These are phyloP conservation scores for Naso thynnoides DNA, from an alignment of 2,797 vertebrate species.

Conservation along the genomic window DNA sequence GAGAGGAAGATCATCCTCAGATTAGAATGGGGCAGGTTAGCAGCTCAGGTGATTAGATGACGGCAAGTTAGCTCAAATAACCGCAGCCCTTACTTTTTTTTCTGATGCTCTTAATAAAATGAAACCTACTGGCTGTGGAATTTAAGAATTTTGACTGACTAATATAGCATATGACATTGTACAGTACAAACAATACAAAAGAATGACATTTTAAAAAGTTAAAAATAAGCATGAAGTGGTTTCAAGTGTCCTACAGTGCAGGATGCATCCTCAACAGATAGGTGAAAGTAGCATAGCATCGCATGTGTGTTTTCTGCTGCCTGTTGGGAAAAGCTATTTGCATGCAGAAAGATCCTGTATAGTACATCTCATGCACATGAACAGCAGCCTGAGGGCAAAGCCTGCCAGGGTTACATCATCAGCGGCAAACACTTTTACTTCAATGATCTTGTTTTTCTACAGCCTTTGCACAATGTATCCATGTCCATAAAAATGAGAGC, in stretches of 20 bases:
- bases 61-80: conserved; percentile 19
- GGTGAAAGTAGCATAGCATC: not conserved
- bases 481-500: conserved; percentile 9
- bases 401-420: conserved; percentile 15
- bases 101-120: not conserved
- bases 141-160: not conserved
- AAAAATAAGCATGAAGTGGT: not conserved
- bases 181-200: not conserved
- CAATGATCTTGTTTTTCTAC: conserved; percentile 20
- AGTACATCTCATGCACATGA: conserved; percentile 17
- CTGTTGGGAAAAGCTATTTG: conserved; percentile 21
- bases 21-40: conserved; percentile 17
- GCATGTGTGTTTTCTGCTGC: not conserved
- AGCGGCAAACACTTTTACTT: conserved; percentile 5
- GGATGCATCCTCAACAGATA: not conserved
- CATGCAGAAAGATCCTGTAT: not conserved
- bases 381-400: conserved; percentile 1
- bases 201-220: not conserved
- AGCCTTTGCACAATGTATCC: not conserved
- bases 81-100: not conserved
- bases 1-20: conserved; percentile 27
- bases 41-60: conserved; percentile 20
- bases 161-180: not conserved
- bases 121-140: not conserved
- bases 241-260: not conserved